These are phyloP conservation scores for Hoplodrina ambigua DNA, from an alignment of 2,888 invertebrate genomes.

Conservation along the genomic window DNA sequence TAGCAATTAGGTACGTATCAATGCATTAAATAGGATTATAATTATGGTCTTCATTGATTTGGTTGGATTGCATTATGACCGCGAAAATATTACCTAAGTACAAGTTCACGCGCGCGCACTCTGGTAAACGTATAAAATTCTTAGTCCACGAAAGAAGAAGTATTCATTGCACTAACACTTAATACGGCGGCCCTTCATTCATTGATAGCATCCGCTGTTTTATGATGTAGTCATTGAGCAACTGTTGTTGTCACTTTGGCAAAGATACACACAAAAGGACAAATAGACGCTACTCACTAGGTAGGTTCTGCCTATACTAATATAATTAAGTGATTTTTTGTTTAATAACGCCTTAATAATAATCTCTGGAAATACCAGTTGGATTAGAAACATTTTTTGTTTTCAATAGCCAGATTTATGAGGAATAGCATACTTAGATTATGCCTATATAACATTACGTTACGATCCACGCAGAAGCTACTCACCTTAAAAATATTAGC, in stretches of 20 bases:
- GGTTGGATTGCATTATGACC: neutral
- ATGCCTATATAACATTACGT: no score
- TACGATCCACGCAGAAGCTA: no score
- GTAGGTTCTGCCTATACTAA: neutral
- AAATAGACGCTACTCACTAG: neutral
- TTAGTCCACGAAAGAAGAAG: neutral
- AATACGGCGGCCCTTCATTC: conserved; percentile 21
- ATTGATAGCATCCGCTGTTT: conserved; percentile 62
- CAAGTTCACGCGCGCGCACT: neutral
- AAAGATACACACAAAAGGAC: conserved; percentile 16
- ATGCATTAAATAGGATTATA: neutral
- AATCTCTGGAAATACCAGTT: no score
- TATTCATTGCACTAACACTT: neutral
- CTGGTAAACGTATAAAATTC: neutral
- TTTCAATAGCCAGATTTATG: no score
- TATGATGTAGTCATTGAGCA: conserved; percentile 31
- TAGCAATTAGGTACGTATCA: neutral
- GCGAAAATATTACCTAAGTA: neutral
- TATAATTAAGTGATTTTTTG: no score
- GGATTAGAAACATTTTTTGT: no score
- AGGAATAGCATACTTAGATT: no score
- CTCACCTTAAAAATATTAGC: no score
- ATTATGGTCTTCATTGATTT: neutral
- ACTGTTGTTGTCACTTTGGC: conserved; percentile 26
- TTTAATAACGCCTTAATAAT: no score